Evolutionary conservation across 2,797 vertebrate genomes (phyloP), one percentile per base, ranked within the genome.

Genomic region (Danio albolineatus): DNA sequence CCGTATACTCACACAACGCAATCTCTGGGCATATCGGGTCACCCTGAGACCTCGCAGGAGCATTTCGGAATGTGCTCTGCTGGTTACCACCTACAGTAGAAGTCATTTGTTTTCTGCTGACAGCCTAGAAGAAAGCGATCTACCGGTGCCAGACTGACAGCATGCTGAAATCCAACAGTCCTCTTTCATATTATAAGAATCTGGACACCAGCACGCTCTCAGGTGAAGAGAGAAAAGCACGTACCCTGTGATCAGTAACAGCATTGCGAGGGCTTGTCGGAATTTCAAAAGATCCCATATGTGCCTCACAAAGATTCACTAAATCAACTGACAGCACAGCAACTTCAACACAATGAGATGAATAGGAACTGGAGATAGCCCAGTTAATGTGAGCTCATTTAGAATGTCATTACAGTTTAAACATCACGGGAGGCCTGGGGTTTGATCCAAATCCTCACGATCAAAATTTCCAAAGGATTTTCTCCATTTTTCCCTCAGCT

Each of bases 31-130:
- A 41, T 88, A 86, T 92, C 88, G 39, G 28, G 86, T 92, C 93
- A 91, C 91, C 78, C 74, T 72, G 38, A 87, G 84, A 88, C 90
- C 86, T 89, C 89, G 51, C 86, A 86, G 85, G 84, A 92, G 89
- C 51, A 85, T 73, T 76, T 78, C 76, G 87, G 89, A 91, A 92
- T 92, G 90, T 81, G 87, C 81, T 76, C 73, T 83, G 84, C 89
- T 89, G 87, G 89, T 90, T 89, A 83, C 90, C 90, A 90, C 88
- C 90, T 90, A 91, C 87, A 83, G 91, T 86, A 89, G 61, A 74
- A 84, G 83, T 90, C 90, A 89, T 92, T 91, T 84, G 84, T 91
- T 91, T 89, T 87, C 85, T 84, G 85, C 83, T 89, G 89, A 89
- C 90, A 90, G 86, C 77, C 83, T 28, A 80, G 66, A 67, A 56